Conservation (phyloP, 2,113 vertebrate species). For the Procapra przewalskii region DNA sequence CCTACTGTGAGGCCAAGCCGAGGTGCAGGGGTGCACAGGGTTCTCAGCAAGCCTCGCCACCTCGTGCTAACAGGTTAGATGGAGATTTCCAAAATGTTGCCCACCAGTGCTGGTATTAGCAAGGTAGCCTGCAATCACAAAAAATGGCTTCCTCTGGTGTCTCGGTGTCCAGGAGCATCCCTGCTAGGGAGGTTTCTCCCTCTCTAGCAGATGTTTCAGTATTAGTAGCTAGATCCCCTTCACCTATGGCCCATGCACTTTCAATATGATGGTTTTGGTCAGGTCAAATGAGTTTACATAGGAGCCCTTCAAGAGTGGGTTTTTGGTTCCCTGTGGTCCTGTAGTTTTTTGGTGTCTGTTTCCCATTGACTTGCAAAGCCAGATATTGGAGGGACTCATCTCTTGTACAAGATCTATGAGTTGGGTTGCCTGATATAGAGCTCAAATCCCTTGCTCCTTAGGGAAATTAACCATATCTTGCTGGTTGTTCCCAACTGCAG, state of each 20-base stretch:
- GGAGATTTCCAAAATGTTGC: background rate
- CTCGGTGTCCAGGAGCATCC: background rate
- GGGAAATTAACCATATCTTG: background rate
- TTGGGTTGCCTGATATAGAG: background rate
- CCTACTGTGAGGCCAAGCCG: background rate
- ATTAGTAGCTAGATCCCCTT: background rate
- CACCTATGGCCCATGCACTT: background rate
- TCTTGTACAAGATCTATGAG: background rate
- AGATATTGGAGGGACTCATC: background rate
- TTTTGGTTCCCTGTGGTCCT: background rate
- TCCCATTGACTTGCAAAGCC: background rate
- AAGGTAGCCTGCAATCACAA: background rate
- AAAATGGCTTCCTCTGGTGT: background rate
- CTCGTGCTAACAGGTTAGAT: background rate
- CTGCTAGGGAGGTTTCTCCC: background rate
- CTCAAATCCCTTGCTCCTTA: background rate
- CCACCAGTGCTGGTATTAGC: background rate
- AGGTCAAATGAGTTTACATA: background rate
- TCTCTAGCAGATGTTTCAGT: background rate
- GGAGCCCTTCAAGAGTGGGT: background rate
- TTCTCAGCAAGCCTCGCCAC: background rate
- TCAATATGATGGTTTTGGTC: background rate
- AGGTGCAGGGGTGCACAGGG: fast-evolving
- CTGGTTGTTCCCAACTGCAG: background rate
- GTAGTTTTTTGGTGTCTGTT: background rate